Percentiles rank a stretch among this genome's conserved stretches.
phyloP scores from a whole-genome alignment of 2,113 vertebrate species.

The Neodontobutis hainanensis region DNA sequence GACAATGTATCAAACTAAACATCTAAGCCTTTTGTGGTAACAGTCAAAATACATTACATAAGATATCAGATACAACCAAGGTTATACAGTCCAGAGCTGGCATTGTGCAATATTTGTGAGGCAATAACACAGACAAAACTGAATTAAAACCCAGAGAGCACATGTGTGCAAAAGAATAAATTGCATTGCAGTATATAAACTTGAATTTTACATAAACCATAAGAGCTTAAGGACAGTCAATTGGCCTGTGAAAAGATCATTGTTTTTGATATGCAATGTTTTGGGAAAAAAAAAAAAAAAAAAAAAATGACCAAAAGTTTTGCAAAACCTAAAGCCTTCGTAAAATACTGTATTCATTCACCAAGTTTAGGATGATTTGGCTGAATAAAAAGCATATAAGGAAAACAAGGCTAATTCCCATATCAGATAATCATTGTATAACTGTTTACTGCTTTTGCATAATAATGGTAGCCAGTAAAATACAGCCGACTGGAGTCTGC shows the following conservation, averaged over 20 bases:
- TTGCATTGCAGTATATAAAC: too few relatives aligned
- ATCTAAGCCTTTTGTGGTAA: not conserved
- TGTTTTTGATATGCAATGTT: too few relatives aligned
- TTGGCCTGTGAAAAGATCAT: too few relatives aligned
- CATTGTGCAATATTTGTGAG: not conserved
- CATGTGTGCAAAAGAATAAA: not conserved
- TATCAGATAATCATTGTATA: not conserved
- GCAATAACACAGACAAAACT: not conserved
- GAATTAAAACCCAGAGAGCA: not conserved
- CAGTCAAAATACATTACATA: not conserved
- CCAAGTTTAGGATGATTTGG: not conserved
- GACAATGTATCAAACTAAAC: not conserved
- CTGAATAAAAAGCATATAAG: not conserved
- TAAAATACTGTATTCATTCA: not conserved
- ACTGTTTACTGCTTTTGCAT: conserved; percentile 12
- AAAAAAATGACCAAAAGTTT: too few relatives aligned
- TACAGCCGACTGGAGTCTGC: not conserved
- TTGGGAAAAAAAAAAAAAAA: too few relatives aligned
- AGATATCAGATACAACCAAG: not conserved
- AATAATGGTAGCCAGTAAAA: not conserved
- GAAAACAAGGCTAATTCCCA: conserved; percentile 15
- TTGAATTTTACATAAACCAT: too few relatives aligned
- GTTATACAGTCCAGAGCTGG: not conserved
- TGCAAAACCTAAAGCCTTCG: too few relatives aligned
- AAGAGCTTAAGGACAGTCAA: too few relatives aligned